Base-by-base conservation (phyloP, 2,113 vertebrate species). In the Lathamus discolor region DNA sequence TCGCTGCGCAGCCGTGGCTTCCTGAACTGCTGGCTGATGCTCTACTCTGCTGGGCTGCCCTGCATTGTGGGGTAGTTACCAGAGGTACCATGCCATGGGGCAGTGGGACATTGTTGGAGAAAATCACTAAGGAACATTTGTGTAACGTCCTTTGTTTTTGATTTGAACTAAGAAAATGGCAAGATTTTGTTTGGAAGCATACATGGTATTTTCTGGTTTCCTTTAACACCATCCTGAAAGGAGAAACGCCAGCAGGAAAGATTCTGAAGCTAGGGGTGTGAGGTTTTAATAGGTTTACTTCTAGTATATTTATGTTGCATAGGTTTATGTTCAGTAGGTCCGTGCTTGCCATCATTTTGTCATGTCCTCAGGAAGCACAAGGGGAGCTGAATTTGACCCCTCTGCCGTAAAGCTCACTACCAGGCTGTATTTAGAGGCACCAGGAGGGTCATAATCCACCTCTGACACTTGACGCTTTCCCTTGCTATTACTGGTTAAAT, bases 361-460 rank as follows among this genome's bases (percentile, higher is more conserved):
- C 11, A 10, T 0, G 4, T 55, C 35, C 61, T 63, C 0, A 0
- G 48, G 25, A n/a, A 57, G 12, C 9, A 6, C 0, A 1, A 10
- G 23, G 51, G 8, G 35, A 78, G 51, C 41, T 31, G n/a, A 23
- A n/a, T 63, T 90, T 68, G 23, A 7, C 2, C 33, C 11, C 3
- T 24, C 11, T 80, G 29, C n/a, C 25, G 12, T 52, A 13, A 76
- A 31, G 24, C 46, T 88, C 1, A 1, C 69, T 33, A 1, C 11
- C 15, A 4, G 29, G 24, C 44, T 72, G 24, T 5, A 1, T 39
- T 67, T 22, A 62, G 62, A 25, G 49, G 18, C 39, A 72, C 11
- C 5, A 9, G 55, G 35, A 78, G 15, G n/a, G 13, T 62, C 51
- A 24, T 35, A n/a, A 69, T 43, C 55, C 24, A 7, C 25, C 39